Evolutionary conservation across 2,113 vertebrate genomes (phyloP).

Genomic region (Scatophagus argus): DNA sequence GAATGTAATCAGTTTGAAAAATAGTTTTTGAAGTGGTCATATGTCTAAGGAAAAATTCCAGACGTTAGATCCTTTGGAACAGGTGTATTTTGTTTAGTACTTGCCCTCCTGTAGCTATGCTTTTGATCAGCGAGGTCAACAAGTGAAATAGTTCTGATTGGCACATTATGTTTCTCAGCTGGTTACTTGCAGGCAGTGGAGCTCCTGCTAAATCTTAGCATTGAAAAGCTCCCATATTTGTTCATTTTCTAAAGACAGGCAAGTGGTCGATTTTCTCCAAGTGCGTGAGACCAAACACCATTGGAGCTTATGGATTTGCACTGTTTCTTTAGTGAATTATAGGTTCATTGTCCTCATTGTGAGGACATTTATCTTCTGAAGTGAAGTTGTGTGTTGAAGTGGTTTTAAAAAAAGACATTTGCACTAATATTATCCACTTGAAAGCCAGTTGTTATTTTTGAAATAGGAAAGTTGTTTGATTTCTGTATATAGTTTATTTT

Average conservation of each 20-base stretch:
- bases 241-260: not conserved
- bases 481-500: not conserved
- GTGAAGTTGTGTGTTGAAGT: no score
- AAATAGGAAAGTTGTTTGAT: not conserved
- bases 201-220: not conserved
- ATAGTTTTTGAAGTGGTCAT: not conserved
- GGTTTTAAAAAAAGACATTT: no score
- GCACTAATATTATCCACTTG: no score
- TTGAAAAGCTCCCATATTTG: not conserved
- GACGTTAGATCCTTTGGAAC: not conserved
- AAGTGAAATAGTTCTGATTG: not conserved
- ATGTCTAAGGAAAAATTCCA: not conserved
- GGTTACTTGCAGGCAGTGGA: not conserved
- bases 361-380: no score
- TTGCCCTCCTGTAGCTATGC: not conserved
- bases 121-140: not conserved
- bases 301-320: no score
- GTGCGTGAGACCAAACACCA: not conserved
- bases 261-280: not conserved
- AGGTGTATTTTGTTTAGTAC: not conserved
- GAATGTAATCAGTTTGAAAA: not conserved
- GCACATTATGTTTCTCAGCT: not conserved
- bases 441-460: not conserved
- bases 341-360: not conserved
- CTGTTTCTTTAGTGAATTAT: not conserved